Evolutionary conservation across 1,140 invertebrate species (phyloP), one percentile per base, ranked within the genome.

Genomic region (Geopemphigus sp.): DNA sequence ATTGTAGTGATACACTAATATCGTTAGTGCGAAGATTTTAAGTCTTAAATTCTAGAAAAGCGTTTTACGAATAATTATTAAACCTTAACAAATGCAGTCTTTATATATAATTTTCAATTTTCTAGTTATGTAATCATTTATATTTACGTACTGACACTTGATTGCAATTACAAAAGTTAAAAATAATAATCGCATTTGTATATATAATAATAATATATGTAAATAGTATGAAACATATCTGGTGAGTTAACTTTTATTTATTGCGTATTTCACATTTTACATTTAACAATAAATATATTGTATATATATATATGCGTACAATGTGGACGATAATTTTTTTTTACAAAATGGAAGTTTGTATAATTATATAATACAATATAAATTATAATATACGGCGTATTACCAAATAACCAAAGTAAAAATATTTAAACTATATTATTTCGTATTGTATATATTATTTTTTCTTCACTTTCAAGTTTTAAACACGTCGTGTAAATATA

Each of bases 341-440:
- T 29, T 72, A 72, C 26, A 72, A 53, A 72, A 72, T 17, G 68
- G 26, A 2, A 1, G 53, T 53, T 24, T 66, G 45, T 64, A 45
- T 45, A 45, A 11, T 10, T 45, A 68, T 24, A 53, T 53, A 50
- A 39, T 39, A 39, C 8, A 39, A 39, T 39, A 39, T 39, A 39
- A 39, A 39, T 39, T 39, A 39, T 39, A 39, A 39, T 39, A 39
- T 39, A 39, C 8, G 32, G 47, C 47, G 47, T 29, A 72, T 72
- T 14, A 53, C 50, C 10, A 54, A 72, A 72, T 72, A 72, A 24
- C 24, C 50, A 72, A 72, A 72, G 68, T 72, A 72, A 72, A 72
- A 5, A 19, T 54, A 72, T 72, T 72, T 72, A 26, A 17, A 39
- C 32, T 39, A 39, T 39, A 39, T 39, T 39, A 39, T 39, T 39